Conservation (phyloP, 2,113 vertebrate species). For the Atrichornis clamosus region DNA sequence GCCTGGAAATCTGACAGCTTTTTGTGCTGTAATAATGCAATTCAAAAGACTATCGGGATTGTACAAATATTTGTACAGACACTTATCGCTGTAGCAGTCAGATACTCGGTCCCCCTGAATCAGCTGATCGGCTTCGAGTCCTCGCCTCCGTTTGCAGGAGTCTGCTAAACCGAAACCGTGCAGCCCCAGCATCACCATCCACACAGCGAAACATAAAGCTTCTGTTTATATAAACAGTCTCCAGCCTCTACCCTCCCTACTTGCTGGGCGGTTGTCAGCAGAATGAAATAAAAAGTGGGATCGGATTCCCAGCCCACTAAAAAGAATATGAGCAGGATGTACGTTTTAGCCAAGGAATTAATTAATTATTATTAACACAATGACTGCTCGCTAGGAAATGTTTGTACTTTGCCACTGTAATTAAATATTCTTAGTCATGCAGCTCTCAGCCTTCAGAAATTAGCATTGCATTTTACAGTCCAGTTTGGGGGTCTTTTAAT, state of each 20-base stretch:
- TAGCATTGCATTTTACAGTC: not conserved
- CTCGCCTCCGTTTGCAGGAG: not conserved
- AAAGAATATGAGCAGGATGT: not conserved
- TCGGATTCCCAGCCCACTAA: not conserved
- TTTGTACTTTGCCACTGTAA: not conserved
- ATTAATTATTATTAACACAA: constrained; percentile 7
- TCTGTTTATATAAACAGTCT: not conserved
- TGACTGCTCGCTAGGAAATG: not conserved
- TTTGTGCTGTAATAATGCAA: constrained; percentile 40
- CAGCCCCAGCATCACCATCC: not conserved
- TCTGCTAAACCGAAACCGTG: not conserved
- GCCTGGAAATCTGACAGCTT: constrained; percentile 53
- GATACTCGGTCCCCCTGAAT: constrained; percentile 15
- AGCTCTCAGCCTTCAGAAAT: not conserved
- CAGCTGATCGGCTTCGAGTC: not conserved
- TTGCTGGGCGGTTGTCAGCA: not conserved
- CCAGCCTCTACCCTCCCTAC: not conserved
- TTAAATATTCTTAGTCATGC: not conserved
- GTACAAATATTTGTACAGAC: constrained; percentile 71
- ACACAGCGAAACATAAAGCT: not conserved
- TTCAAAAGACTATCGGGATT: constrained; percentile 53
- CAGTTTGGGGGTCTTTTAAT: not conserved
- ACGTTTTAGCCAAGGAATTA: not conserved
- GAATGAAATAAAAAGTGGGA: constrained; percentile 23
- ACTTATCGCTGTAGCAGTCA: constrained; percentile 55